Base-by-base conservation (phyloP, 2,113 vertebrate species). In the Gopherus evgoodei region DNA sequence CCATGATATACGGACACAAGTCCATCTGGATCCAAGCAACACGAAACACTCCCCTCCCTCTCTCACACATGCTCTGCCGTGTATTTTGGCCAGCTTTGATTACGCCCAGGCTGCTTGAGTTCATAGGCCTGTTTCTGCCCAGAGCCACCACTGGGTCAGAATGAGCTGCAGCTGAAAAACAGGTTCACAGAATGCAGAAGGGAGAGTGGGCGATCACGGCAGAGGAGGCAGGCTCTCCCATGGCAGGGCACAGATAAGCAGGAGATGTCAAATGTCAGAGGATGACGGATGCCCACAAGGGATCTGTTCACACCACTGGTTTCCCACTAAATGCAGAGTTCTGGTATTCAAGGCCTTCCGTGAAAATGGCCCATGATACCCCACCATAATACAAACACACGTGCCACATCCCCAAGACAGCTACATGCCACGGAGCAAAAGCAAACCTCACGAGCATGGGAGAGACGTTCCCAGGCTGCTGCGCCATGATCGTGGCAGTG, bases 391-490 rank as follows among this genome's bases (percentile, higher is more conserved):
- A 31, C 49, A 80, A 31, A 21, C 47, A 3, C 12, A 27, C 47
- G 35, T 50, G 22, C 1, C 1, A 54, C 2, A 42, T 44, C 69
- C 16, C 22, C 65, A 42, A 75, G 0, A 6, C 2, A 0, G 8
- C 5, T 4, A 11, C 76, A 11, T 11, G 65, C n/a, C 78, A 81
- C 42, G 8, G 31, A 4, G 29, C 59, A 72, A n/a, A 17, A 65
- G 54, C 2, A 0, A 0, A 44, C 17, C 22, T 52, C 12, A 5
- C 0, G 1, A 65, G 44, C 4, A 13, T 2, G 38, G 52, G 54
- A n/a, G n/a, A 83, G 42, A 57, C 52, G 6, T 17, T 52, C 57
- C 76, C 69, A 16, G 85, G 85, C 24, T 44, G 24, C 12, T 25
- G 24, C 29, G 42, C 25, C 11, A 47, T 6, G 12, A 47, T 12